These are phyloP conservation scores for Macrocentrus cingulum DNA, from an alignment of 1,140 invertebrate genomes.

Conservation along the genomic window DNA sequence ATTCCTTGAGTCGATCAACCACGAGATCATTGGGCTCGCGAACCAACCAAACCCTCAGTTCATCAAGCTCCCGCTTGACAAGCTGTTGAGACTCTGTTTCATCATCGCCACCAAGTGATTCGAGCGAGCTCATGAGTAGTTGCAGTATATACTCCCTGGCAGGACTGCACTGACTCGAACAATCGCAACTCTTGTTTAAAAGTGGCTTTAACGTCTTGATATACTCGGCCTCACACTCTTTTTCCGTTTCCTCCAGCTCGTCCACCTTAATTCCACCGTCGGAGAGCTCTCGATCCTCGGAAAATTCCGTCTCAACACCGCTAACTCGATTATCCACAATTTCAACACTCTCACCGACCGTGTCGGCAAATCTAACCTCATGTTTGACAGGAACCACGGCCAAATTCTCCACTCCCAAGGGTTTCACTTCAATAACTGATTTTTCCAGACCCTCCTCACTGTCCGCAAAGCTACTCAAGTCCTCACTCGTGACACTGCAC, in stretches of 20 bases:
- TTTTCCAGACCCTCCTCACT: conserved; percentile 31
- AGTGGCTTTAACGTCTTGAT: conserved; percentile 44
- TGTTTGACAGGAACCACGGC: not conserved
- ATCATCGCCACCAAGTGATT: conserved; percentile 37
- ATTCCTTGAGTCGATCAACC: conserved; percentile 38
- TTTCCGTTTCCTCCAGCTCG: conserved; percentile 28
- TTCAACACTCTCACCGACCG: too few relatives aligned
- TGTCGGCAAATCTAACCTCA: conserved; percentile 38
- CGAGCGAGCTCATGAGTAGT: conserved; percentile 37
- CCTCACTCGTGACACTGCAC: conserved; percentile 34
- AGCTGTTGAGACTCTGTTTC: conserved; percentile 36
- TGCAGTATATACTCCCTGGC: conserved; percentile 43
- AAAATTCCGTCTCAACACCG: too few relatives aligned
- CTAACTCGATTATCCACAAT: conserved; percentile 11
- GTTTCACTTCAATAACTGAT: conserved; percentile 35
- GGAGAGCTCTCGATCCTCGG: too few relatives aligned
- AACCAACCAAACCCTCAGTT: conserved; percentile 44
- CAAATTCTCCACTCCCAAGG: conserved; percentile 17
- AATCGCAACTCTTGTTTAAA: conserved; percentile 28
- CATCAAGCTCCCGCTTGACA: conserved; percentile 41
- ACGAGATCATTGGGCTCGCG: conserved; percentile 40
- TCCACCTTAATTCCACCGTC: conserved; percentile 21
- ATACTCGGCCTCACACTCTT: conserved; percentile 37
- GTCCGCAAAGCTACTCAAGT: conserved; percentile 17
- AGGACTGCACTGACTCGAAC: conserved; percentile 22